Evolutionary conservation across 2,888 invertebrate genomes (phyloP).

Genomic region (Dasysyrphus albostriatus): DNA sequence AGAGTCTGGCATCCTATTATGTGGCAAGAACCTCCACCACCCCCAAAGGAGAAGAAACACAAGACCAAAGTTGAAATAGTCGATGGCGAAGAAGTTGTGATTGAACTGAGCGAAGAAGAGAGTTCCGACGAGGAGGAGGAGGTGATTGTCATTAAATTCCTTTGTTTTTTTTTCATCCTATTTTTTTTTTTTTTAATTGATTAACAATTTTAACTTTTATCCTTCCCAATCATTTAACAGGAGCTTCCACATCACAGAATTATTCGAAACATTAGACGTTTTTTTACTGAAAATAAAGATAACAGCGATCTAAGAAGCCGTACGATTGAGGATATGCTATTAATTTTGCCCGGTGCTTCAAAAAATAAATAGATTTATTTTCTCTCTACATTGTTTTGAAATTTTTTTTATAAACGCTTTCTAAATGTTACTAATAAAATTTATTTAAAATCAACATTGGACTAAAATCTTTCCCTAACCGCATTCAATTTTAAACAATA

Average conservation of each 20-base stretch:
- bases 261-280: conserved; percentile 85
- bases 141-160: conserved; percentile 76
- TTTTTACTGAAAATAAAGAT: conserved; percentile 83
- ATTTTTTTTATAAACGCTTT: conserved; percentile 59
- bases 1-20: conserved; percentile 88
- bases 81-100: conserved; percentile 82
- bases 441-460: background rate
- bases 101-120: conserved; percentile 83
- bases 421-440: conserved; percentile 67
- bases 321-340: conserved; percentile 83
- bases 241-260: conserved; percentile 88
- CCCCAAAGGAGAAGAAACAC: conserved; percentile 83
- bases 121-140: conserved; percentile 83
- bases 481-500: background rate
- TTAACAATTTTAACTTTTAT: conserved; percentile 61
- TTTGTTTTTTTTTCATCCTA: conserved; percentile 42
- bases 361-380: conserved; percentile 72
- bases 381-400: conserved; percentile 7
- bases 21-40: conserved; percentile 85
- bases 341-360: conserved; percentile 82
- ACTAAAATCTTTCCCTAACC: background rate
- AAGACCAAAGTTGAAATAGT: conserved; percentile 83
- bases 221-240: conserved; percentile 77
- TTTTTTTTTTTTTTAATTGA: conserved; percentile 28
- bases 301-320: conserved; percentile 81